Conservation (phyloP, 2,888 invertebrate genomes). For the Lithosia quadra region DNA sequence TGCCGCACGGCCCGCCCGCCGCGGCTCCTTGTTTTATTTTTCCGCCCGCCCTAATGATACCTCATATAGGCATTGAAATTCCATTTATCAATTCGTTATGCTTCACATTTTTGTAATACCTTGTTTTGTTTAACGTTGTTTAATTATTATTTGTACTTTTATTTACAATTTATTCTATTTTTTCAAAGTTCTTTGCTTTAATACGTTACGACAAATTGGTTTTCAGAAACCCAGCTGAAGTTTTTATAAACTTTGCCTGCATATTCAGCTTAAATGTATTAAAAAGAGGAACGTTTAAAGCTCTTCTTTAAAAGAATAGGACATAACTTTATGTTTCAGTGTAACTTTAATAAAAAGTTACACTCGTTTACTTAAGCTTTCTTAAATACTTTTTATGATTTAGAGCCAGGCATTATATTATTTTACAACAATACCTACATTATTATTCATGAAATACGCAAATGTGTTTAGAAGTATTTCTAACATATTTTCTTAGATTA, state of each 20-base stretch:
- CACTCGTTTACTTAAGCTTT: constrained; percentile 11
- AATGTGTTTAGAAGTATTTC: neutral
- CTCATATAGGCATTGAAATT: constrained; percentile 31
- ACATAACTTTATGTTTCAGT: constrained; percentile 23
- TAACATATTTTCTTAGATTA: neutral
- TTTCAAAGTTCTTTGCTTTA: neutral
- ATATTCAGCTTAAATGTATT: constrained; percentile 21
- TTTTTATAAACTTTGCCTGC: constrained; percentile 19
- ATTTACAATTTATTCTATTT: neutral
- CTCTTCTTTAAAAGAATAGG: constrained; percentile 20
- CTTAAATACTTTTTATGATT: constrained; percentile 17
- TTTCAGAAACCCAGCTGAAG: constrained; percentile 6
- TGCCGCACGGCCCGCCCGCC: constrained; percentile 49
- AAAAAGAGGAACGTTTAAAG: constrained; percentile 18
- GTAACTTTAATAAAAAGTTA: constrained; percentile 19
- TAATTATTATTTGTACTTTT: neutral
- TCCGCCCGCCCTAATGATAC: constrained; percentile 55
- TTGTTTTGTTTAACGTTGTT: neutral
- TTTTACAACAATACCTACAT: constrained; percentile 6
- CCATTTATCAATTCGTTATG: constrained; percentile 22
- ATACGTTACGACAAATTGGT: constrained; percentile 3
- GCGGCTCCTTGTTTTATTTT: constrained; percentile 60
- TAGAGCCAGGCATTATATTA: constrained; percentile 3
- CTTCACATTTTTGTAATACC: constrained; percentile 9
- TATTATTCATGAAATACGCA: neutral